Conservation (phyloP, 1,140 invertebrate species). For the Lysiphlebus fabarum region DNA sequence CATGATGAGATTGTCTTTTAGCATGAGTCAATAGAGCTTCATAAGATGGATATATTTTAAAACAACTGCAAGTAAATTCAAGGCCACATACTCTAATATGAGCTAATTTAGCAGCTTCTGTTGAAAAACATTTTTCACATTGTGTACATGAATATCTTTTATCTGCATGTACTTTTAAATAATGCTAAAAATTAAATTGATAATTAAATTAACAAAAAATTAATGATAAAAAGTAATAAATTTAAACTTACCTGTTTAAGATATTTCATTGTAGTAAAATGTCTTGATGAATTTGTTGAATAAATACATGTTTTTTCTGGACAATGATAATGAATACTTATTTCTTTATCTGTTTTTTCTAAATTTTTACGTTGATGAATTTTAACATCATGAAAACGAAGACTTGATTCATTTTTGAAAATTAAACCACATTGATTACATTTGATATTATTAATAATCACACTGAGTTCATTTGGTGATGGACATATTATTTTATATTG, state of each 20-base stretch:
- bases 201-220: constrained; percentile 6
- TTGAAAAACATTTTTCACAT: constrained; percentile 61
- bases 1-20: constrained; percentile 55
- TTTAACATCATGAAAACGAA: constrained; percentile 47
- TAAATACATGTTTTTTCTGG: constrained; percentile 49
- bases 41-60: constrained; percentile 54
- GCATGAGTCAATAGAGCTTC: constrained; percentile 61
- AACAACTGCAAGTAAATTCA: constrained; percentile 57
- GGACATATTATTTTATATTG: constrained; percentile 43
- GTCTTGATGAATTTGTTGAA: constrained; percentile 38
- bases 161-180: constrained; percentile 61
- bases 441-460: constrained; percentile 47
- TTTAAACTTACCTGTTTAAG: constrained; percentile 56
- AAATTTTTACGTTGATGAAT: constrained; percentile 46
- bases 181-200: constrained; percentile 54
- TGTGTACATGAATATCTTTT: constrained; percentile 56
- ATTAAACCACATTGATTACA: constrained; percentile 45
- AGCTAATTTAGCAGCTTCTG: constrained; percentile 48
- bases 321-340: constrained; percentile 46
- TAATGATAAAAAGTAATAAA: constrained; percentile 2
- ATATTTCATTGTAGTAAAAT: constrained; percentile 51
- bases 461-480: constrained; percentile 43
- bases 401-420: constrained; percentile 45
- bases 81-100: constrained; percentile 56
- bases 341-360: constrained; percentile 39